Evolutionary conservation across 1,140 invertebrate species (phyloP), one percentile per base, ranked within the genome.

Genomic region (Drosophila burlai): DNA sequence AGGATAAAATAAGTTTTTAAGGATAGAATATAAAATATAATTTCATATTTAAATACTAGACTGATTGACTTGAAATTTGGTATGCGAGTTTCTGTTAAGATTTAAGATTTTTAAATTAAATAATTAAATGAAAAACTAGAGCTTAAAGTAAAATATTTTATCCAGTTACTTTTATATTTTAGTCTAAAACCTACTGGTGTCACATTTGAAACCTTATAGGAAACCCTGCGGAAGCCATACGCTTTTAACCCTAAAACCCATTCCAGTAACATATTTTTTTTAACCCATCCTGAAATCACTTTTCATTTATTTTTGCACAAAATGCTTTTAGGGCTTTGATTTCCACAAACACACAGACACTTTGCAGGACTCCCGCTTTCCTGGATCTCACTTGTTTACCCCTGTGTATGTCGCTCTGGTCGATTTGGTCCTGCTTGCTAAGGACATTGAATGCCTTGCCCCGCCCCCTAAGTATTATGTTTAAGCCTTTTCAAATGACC

Each of bases 261-360:
- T 73, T 71, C 67, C 29, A 38, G 57, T 36, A 73, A 43, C 67
- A 72, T 60, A 21, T 68, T 38, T 42, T 68, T 46, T 57, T 62
- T 66, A 52, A 50, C 52, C 63, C 42, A 40, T 31, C 43, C 40
- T 31, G 16, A 82, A 71, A 77, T 80, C 75, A 76, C 69, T 87
- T 87, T 78, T 69, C 58, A 64, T 78, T 54, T 64, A 47, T 47
- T 73, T 59, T 59, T 52, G 38, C 45, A 73, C 29, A 72, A 68
- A 84, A 71, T 80, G 83, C 80, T 89, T 86, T 86, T 76, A 73
- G 54, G 80, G 69, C 80, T 87, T 76, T 89, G 83, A 87, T 87
- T 87, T 84, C 55, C 46, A 61, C 47, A 67, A 67, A 66, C 52
- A 34, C 49, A 31, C 26, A 79, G 62, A 83, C 69, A 50, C 65